Conservation (phyloP, 1,140 invertebrate genomes). For the Cheumatopsyche charites region DNA sequence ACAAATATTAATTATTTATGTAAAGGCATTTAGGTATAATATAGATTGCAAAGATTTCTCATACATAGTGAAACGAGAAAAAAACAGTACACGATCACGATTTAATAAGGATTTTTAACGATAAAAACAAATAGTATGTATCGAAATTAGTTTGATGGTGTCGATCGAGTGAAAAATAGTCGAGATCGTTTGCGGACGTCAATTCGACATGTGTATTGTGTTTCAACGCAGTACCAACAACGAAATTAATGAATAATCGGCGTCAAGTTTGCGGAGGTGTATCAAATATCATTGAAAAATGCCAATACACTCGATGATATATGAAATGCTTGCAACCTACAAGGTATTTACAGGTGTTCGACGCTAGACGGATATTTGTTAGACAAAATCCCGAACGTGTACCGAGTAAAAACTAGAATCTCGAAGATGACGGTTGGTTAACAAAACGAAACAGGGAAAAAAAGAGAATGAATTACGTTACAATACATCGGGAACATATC, state of each 20-base stretch:
- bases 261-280: not conserved
- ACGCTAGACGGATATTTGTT: conserved; percentile 25
- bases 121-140: no score
- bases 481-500: not conserved
- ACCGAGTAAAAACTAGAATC: not conserved
- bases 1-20: conserved; percentile 2
- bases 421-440: not conserved
- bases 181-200: not conserved
- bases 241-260: not conserved
- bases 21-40: not conserved
- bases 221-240: not conserved
- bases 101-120: no score
- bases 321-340: conserved; percentile 11
- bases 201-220: not conserved
- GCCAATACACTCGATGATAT: conserved; percentile 15
- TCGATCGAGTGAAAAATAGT: not conserved
- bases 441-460: not conserved
- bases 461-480: not conserved
- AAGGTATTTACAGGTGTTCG: conserved; percentile 33
- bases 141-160: not conserved
- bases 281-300: conserved; percentile 24
- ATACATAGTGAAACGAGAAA: no score
- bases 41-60: no score
- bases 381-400: conserved; percentile 15
- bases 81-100: no score